Percentiles rank a stretch among this genome's conserved stretches.
These are phyloP conservation scores for Petrocephalus zakoni DNA, from an alignment of 2,113 vertebrate species.

Conservation along the genomic window DNA sequence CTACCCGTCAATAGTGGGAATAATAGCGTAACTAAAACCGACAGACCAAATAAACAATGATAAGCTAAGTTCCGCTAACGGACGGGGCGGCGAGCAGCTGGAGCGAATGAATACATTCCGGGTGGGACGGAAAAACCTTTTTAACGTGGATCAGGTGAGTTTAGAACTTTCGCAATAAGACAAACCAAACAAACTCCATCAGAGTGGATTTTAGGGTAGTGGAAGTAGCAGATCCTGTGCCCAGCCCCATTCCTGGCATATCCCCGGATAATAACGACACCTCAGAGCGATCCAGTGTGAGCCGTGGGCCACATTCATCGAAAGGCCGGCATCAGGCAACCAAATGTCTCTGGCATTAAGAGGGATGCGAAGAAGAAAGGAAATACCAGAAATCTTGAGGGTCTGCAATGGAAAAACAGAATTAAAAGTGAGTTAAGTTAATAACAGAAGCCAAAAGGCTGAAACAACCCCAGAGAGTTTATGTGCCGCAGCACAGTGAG, in stretches of 20 bases:
- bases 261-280: not conserved
- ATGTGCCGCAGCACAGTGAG: not conserved
- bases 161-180: not conserved
- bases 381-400: not conserved
- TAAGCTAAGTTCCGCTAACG: constrained; percentile 23
- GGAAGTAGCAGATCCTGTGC: not conserved
- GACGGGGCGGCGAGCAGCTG: not conserved
- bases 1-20: constrained; percentile 76
- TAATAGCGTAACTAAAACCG: constrained; percentile 54
- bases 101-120: not conserved
- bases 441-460: not conserved
- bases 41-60: constrained; percentile 45
- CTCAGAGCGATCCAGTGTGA: not conserved
- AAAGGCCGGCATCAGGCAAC: not conserved
- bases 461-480: not conserved
- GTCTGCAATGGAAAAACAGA: not conserved
- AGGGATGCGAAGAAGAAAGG: not conserved
- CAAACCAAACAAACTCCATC: not conserved
- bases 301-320: not conserved
- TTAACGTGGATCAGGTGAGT: not conserved
- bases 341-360: not conserved
- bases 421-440: not conserved
- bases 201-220: not conserved
- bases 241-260: not conserved
- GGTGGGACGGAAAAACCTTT: not conserved